phyloP scores from a whole-genome alignment of 1,140 invertebrate genomes.

The Drosophila ficusphila region DNA sequence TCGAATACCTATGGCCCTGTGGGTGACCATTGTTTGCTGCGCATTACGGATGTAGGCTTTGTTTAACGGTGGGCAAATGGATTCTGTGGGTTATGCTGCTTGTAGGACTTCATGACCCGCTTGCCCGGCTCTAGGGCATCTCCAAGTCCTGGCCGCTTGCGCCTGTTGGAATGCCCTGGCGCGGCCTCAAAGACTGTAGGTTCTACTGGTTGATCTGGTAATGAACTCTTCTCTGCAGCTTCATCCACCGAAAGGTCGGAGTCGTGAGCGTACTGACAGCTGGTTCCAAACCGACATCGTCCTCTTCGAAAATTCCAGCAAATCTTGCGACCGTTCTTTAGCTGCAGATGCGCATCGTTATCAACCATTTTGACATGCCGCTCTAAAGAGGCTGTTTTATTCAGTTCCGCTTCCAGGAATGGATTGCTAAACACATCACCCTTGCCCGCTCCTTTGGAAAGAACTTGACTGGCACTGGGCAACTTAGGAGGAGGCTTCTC shows the following conservation, averaged over 20 bases:
- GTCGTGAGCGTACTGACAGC: conserved; percentile 96
- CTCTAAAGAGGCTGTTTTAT: conserved; percentile 93
- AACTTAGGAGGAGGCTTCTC: conserved; percentile 31
- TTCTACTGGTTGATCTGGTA: conserved; percentile 4
- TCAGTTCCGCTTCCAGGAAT: conserved; percentile 94
- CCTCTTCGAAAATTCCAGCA: conserved; percentile 97
- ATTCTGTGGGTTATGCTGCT: conserved; percentile 53
- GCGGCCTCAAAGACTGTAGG: neutral
- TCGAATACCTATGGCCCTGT: conserved; percentile 48
- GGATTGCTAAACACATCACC: conserved; percentile 93
- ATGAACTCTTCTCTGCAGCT: neutral
- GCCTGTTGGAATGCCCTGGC: conserved; percentile 81
- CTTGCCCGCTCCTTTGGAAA: conserved; percentile 52
- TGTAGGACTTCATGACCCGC: conserved; percentile 91
- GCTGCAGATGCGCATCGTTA: conserved; percentile 88
- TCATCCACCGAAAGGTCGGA: conserved; percentile 87
- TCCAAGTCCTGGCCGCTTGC: conserved; percentile 91
- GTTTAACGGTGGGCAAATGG: conserved; percentile 67
- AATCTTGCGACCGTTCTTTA: conserved; percentile 94
- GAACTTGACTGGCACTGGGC: conserved; percentile 63
- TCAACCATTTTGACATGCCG: conserved; percentile 97
- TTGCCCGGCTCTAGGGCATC: conserved; percentile 92
- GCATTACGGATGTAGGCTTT: conserved; percentile 58
- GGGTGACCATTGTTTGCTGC: conserved; percentile 46
- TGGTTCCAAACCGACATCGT: conserved; percentile 94